Percentiles rank a stretch among this genome's conserved stretches.
These are phyloP conservation scores for Drosophila bunnanda DNA, from an alignment of 2,888 invertebrate species.

Conservation along the genomic window DNA sequence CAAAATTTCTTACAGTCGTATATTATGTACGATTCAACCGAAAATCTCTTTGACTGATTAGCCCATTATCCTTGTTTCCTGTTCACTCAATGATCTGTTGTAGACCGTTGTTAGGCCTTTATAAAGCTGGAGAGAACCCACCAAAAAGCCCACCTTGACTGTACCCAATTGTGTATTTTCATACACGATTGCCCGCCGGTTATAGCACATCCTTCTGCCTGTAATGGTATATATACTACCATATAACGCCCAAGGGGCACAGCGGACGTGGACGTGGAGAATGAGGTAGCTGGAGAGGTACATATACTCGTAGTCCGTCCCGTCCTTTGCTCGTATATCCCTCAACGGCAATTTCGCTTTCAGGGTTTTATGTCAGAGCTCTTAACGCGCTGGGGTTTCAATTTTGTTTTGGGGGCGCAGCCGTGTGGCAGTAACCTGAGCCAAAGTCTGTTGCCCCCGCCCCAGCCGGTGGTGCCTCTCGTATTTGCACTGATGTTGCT, in stretches of 20 bases:
- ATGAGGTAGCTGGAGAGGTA: conserved; percentile 23
- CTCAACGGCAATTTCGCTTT: conserved; percentile 40
- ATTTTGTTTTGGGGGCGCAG: conserved; percentile 43
- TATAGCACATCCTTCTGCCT: conserved; percentile 15
- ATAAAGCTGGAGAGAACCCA: background rate
- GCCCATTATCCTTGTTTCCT: background rate
- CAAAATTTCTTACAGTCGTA: background rate
- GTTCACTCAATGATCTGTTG: conserved; percentile 13
- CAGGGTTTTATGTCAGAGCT: conserved; percentile 66
- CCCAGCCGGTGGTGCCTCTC: conserved; percentile 23
- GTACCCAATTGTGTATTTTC: conserved; percentile 3
- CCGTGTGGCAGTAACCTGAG: conserved; percentile 70
- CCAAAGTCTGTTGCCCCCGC: conserved; percentile 30
- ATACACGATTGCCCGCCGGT: conserved; percentile 17
- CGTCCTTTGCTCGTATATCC: conserved; percentile 28
- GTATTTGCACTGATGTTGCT: conserved; percentile 69
- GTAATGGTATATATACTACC: conserved; percentile 22
- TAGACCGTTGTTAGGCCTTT: background rate
- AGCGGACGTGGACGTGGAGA: background rate
- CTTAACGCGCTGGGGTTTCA: conserved; percentile 49
- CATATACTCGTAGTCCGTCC: conserved; percentile 28
- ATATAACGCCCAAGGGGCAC: conserved; percentile 20
- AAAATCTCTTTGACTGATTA: conserved; percentile 5
- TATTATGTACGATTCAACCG: background rate
- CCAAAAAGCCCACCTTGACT: background rate